Evolutionary conservation across 1,140 invertebrate genomes (phyloP), one percentile per base, ranked within the genome.

Genomic region (Spodoptera frugiperda): DNA sequence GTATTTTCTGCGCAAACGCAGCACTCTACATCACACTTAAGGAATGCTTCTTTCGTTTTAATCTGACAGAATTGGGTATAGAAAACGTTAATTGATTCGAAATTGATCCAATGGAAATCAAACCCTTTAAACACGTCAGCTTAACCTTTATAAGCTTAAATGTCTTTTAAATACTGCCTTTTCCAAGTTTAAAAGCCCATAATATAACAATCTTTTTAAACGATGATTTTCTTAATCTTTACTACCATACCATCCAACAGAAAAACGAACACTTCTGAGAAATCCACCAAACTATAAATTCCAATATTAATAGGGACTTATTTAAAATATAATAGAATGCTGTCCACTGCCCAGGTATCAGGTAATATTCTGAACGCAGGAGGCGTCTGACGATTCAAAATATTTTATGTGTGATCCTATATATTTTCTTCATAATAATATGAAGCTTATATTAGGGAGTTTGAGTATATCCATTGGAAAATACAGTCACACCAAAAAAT

Each of bases 1-100:
- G 61, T 78, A 68, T 78, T 74, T 78, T 57, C 25, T 78, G 61
- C 71, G 72, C 72, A 54, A 59, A 44, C 44, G 61, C 12, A 73
- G 11, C 25, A 25, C 6, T 44, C 44, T 48, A 65, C 48, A 53
- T 70, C 21, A 30, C 63, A 48, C 33, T 6, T 71, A 71, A 39
- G 65, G 48, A 68, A 68, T 68, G 46, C 51, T 14, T 25, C 65
- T 70, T 70, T 53, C 67, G 25, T 70, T 17, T 70, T 54, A 33
- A 70, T 54, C 14, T 54, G 51, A 70, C 67, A 39, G 15, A n/a
- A 39, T 39, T 39, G 51, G 25, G 30, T 70, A 54, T 70, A 8
- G 51, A 44, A 70, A 14, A 70, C 33, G 51, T 70, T 51, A 70
- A 54, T 54, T 48, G n/a, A 44, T 54, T 54, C 10, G 5, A 39